Evolutionary conservation across 2,888 invertebrate species (phyloP), one percentile per base, ranked within the genome.

Genomic region (Phaonia tiefii): DNA sequence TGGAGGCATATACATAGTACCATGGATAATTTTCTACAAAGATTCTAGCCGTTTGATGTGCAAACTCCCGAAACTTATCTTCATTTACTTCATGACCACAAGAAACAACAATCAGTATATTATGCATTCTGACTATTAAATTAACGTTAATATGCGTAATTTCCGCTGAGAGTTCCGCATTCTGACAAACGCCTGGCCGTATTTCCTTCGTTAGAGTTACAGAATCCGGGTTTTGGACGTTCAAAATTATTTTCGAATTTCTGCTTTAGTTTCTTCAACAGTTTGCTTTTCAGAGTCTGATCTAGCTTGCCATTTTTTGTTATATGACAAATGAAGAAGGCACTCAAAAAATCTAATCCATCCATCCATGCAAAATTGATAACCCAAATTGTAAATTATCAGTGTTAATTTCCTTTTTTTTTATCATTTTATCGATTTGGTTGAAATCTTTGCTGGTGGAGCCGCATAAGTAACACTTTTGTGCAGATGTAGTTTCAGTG

Each of bases 151-250:
- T 15, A 15, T 46, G n/a, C n/a, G 46, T 46, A 46, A 46, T 46
- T 15, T 46, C 46, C 46, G 46, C 46, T n/a, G 46, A 46, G 13
- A 51, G 20, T 51, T 51, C 51, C 22, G 51, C 51, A 51, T 51
- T 51, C 51, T 51, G 51, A 51, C 2, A 51, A 51, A 51, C 51
- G 51, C 22, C 51, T 20, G 20, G 22, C 51, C 51, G 51, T 51
- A 20, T 51, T 51, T 51, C 20, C 51, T 11, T 51, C 22, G 22
- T 51, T 51, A 51, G 51, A 22, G 15, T 20, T 51, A 22, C 20
- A 20, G 51, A 51, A 51, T 51, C 51, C 51, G 20, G 51, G 51
- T 51, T 51, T 51, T 51, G 22, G 51, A 22, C 46, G 22, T 22
- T 51, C 51, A 51, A 46, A n/a, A n/a, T n/a, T n/a, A n/a, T n/a